Conservation (phyloP, 1,140 invertebrate genomes). For the Tetramorium alpestre region DNA sequence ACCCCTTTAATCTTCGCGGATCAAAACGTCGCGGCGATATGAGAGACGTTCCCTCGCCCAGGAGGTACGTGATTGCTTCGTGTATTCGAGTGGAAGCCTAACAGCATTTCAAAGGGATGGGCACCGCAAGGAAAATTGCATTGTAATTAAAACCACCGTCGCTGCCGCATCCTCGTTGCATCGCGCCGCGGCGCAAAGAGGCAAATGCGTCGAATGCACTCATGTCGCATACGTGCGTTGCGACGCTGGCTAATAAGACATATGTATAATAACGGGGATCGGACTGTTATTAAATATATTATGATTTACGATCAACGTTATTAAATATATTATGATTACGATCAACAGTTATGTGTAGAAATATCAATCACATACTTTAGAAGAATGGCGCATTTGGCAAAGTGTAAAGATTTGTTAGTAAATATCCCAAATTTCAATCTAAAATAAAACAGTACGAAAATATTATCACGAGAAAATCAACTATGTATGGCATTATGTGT, state of each 20-base stretch:
- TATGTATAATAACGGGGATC: background rate
- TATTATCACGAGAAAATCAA: background rate
- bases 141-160: slow-evolving; percentile 83
- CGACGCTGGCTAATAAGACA: background rate
- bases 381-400: background rate
- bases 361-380: background rate
- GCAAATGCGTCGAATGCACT: slow-evolving; percentile 35
- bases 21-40: slow-evolving; percentile 80
- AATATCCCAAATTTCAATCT: background rate
- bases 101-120: slow-evolving; percentile 83
- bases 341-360: background rate
- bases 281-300: background rate
- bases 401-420: background rate
- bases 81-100: slow-evolving; percentile 84
- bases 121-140: slow-evolving; percentile 83
- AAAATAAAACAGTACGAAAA: background rate
- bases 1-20: slow-evolving; percentile 84
- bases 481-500: background rate
- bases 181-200: background rate
- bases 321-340: background rate
- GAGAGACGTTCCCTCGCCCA: slow-evolving; percentile 68
- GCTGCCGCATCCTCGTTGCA: slow-evolving; percentile 60
- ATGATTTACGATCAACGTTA: too few species aligned
- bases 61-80: slow-evolving; percentile 83
- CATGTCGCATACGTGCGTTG: background rate